A percentile compares a stretch with the other conserved stretches of the same genome.
Evolutionary conservation across 2,888 invertebrate species (phyloP).

Genomic region (Erebia palarica): DNA sequence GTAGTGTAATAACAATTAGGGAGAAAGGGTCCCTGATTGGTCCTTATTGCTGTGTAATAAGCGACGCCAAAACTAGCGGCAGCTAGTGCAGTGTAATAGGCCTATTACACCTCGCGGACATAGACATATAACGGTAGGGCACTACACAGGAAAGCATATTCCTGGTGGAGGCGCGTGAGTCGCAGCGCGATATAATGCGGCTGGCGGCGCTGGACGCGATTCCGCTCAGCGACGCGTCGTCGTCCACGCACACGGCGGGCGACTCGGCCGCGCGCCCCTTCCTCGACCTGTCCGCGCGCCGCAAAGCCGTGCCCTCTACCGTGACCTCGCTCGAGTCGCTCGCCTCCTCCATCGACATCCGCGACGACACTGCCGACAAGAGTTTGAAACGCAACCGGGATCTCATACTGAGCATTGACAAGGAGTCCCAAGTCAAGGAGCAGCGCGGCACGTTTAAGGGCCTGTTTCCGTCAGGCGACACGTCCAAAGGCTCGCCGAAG

Average conservation of each 20-base stretch:
- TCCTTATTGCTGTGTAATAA: no score
- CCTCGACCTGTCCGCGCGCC: slow-evolving; percentile 59
- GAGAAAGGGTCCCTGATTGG: no score
- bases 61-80: no score
- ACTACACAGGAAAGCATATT: slow-evolving; percentile 89
- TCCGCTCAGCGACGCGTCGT: slow-evolving; percentile 43
- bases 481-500: slow-evolving; percentile 52
- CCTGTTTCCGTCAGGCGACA: slow-evolving; percentile 58
- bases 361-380: slow-evolving; percentile 52
- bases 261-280: slow-evolving; percentile 45
- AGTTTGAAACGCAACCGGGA: slow-evolving; percentile 59
- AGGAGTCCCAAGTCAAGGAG: slow-evolving; percentile 69
- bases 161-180: slow-evolving; percentile 89
- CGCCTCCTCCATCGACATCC: slow-evolving; percentile 63
- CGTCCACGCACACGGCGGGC: slow-evolving; percentile 39
- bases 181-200: slow-evolving; percentile 84
- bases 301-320: slow-evolving; percentile 64
- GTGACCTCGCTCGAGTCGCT: slow-evolving; percentile 83
- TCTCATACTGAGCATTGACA: slow-evolving; percentile 54
- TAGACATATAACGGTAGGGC: neutral
- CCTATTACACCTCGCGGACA: no score
- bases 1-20: no score
- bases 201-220: slow-evolving; percentile 57
- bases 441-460: slow-evolving; percentile 58
- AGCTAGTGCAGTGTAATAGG: no score